Base-by-base conservation (phyloP, 2,797 vertebrate genomes). In the Gallirallus australis region DNA sequence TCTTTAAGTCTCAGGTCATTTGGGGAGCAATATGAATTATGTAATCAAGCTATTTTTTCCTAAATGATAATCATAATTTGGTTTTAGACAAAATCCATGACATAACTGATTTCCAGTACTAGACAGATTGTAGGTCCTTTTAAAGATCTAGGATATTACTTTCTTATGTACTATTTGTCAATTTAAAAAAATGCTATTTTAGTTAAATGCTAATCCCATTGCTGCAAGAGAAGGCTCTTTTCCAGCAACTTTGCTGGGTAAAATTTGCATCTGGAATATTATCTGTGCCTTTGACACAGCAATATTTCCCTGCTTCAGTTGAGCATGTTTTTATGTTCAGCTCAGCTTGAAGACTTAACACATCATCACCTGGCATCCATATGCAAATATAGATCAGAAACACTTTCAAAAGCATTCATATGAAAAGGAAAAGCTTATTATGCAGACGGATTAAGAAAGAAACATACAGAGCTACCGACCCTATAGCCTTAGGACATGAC, bases 301-400 rank as follows among this genome's bases (percentile, higher is more conserved):
- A 82, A 11, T 65, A 86, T 84, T 93, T 94, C 42, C 52, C 15
- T 70, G 86, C 69, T 96, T 94, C 86, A 66, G 59, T 90, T 90
- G 35, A 82, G 71, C 71, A 39, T 53, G 18, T 30, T 71, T 91
- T 63, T 82, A 39, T 48, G 54, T 63, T 90, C 61, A 30, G 18
- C 75, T 96, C 81, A 61, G 63, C 52, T 80, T 89, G 64, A 65
- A 88, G 70, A 45, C 18, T 89, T 72, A 76, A 72, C 0, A 2
- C 40, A 54, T 70, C 57, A 75, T 91, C 82, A 40, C 87, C 82
- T 81, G 66, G 27, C 70, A 86, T 73, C 86, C 53, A 27, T 27
- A 85, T 47, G 71, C 71, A 93, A 92, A 86, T n/a, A 82, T 10
- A 85, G 63, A 86, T 21, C n/a, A 89, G 56, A 86, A 89, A 76